phyloP scores from a whole-genome alignment of 2,113 vertebrate species.

The Myrmecophaga tridactyla region DNA sequence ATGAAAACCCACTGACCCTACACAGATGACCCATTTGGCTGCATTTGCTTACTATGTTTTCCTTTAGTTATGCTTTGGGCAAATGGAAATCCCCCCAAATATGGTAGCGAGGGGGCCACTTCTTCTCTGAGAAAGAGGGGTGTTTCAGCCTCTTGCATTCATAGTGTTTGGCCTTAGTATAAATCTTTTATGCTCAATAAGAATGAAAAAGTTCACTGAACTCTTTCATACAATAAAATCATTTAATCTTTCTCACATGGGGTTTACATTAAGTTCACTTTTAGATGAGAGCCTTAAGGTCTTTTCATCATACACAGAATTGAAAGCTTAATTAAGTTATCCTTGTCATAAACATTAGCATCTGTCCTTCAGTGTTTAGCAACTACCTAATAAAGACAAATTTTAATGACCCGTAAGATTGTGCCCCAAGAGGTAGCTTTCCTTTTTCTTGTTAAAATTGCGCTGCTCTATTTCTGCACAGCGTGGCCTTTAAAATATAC shows the following conservation, averaged over 20 bases:
- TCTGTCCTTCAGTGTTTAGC: neutral
- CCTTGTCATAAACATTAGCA: neutral
- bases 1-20: neutral
- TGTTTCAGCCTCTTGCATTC: neutral
- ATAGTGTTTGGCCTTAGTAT: neutral
- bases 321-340: neutral
- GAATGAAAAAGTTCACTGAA: conserved; percentile 15
- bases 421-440: neutral
- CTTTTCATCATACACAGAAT: neutral
- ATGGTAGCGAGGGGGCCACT: neutral
- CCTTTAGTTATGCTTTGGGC: neutral
- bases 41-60: neutral
- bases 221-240: neutral
- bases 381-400: neutral
- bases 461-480: neutral
- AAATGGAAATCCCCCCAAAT: neutral
- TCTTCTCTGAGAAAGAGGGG: neutral
- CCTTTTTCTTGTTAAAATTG: neutral
- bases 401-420: neutral
- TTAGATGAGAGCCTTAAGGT: neutral
- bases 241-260: neutral
- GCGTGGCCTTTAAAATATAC: neutral
- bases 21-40: neutral
- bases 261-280: neutral
- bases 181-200: neutral